Base-by-base conservation (phyloP, 1,140 invertebrate species). In the Dendroctonus ponderosae region DNA sequence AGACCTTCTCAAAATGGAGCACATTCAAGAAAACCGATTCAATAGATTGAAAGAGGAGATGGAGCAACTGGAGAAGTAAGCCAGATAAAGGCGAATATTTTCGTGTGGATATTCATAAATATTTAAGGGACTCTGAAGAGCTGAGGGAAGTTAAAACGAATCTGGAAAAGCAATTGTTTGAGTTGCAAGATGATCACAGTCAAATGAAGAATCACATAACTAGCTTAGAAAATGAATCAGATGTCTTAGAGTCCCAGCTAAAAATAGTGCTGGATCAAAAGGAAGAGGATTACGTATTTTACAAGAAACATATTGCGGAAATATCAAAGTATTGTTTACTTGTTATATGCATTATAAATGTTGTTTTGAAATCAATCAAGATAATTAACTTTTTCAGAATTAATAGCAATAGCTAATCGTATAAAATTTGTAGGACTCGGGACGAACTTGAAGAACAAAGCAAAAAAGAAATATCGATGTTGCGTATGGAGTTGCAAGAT, bases 301-400 rank as follows among this genome's bases (percentile, higher is more conserved):
- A 68, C 50, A 68, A 66, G 42, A 68, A 68, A 58, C 69, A 62
- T 14, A 43, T 68, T 26, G 66, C 57, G n/a, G 66, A 70, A 42
- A 15, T 51, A 8, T 43, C 39, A 14, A 48, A 44, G 65, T 65
- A 64, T 50, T 14, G 49, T 39, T n/a, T 14, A 4, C 40, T 26
- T 14, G 26, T 12, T 59, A 11, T 56, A 41, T 56, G 2, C 39
- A 9, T n/a, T 9, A 37, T 11, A 56, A 26, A 26, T 26, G 26
- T 26, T 26, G 26, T 26, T 26, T 26, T 26, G 7, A 3, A 51
- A 8, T 51, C 7, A 46, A 46, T n/a, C n/a, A n/a, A n/a, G n/a
- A n/a, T n/a, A n/a, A n/a, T 46, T 11, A 46, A 46, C 8, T 46
- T 46, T 46, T 46, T 46, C 43, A 46, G 12, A 3, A 46, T 12